These are phyloP conservation scores for Brachystomella parvula DNA, from an alignment of 1,140 invertebrate genomes.

Conservation along the genomic window DNA sequence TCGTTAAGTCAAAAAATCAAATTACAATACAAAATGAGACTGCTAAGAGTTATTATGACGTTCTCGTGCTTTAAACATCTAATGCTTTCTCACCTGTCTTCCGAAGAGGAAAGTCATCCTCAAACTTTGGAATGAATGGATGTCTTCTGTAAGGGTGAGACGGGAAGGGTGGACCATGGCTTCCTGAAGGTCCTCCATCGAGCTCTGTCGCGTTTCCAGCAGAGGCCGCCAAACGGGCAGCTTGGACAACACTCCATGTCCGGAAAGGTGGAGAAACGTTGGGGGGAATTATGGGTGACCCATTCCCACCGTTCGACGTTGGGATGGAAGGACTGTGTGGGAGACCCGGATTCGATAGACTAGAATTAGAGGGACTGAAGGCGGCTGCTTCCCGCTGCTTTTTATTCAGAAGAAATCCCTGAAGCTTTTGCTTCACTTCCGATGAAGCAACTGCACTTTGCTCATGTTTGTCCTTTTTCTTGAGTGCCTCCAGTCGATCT, in stretches of 20 bases:
- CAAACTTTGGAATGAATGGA: constrained; percentile 57
- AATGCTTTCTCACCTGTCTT: constrained; percentile 93
- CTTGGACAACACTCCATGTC: constrained; percentile 60
- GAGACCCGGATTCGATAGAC: constrained; percentile 40
- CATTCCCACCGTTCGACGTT: constrained; percentile 51
- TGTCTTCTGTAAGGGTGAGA: constrained; percentile 44
- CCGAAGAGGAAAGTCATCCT: constrained; percentile 80
- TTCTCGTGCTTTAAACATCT: too few relatives aligned
- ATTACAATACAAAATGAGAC: too few relatives aligned
- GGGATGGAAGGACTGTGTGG: constrained; percentile 16
- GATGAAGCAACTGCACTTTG: constrained; percentile 89
- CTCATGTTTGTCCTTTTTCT: constrained; percentile 86
- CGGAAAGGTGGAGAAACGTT: constrained; percentile 58
- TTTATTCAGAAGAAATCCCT: constrained; percentile 84
- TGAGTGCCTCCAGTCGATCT: constrained; percentile 68
- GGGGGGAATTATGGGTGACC: constrained; percentile 44
- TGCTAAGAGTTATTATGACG: too few relatives aligned
- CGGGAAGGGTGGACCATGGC: constrained; percentile 23
- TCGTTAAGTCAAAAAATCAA: too few relatives aligned
- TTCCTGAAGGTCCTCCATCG: constrained; percentile 5
- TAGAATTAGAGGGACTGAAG: constrained; percentile 37
- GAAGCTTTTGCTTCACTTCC: constrained; percentile 88
- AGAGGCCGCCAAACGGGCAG: constrained; percentile 6
- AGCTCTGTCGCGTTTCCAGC: constrained; percentile 16
- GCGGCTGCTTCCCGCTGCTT: constrained; percentile 69